These are phyloP conservation scores for Ictalurus punctatus DNA, from an alignment of 2,113 vertebrate species.

Conservation along the genomic window DNA sequence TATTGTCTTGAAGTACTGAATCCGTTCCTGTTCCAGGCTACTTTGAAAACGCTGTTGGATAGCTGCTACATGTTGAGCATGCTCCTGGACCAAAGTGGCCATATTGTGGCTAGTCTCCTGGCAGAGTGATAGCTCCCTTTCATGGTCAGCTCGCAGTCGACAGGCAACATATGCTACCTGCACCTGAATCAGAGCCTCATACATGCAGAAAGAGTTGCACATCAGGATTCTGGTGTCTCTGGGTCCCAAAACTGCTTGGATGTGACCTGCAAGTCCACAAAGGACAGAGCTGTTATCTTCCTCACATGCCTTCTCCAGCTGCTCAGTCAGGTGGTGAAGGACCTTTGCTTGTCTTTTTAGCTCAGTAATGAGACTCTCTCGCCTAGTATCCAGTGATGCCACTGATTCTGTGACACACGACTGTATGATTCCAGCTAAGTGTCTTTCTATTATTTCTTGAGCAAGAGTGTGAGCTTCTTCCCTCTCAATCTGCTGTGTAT, in stretches of 20 bases:
- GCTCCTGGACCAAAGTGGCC: slow-evolving; percentile 77
- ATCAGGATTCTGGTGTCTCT: slow-evolving; percentile 67
- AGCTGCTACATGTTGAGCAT: slow-evolving; percentile 69
- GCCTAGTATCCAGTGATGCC: slow-evolving; percentile 69
- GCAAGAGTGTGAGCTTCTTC: slow-evolving; percentile 66
- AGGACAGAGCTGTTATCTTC: slow-evolving; percentile 65
- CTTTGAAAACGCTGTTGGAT: slow-evolving; percentile 82
- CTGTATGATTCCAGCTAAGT: slow-evolving; percentile 57
- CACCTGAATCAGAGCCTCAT: slow-evolving; percentile 87
- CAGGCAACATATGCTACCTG: slow-evolving; percentile 89
- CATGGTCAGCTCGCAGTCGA: slow-evolving; percentile 78
- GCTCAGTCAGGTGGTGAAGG: slow-evolving; percentile 79
- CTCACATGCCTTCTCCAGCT: slow-evolving; percentile 73
- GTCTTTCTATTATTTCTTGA: slow-evolving; percentile 67
- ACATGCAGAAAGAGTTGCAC: slow-evolving; percentile 79
- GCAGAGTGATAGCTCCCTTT: slow-evolving; percentile 78
- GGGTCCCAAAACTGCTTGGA: slow-evolving; percentile 69
- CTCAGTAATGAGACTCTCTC: slow-evolving; percentile 81
- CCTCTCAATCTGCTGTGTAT: slow-evolving; percentile 70
- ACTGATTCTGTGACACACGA: slow-evolving; percentile 65
- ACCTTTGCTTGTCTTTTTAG: slow-evolving; percentile 82
- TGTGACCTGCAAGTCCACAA: slow-evolving; percentile 75
- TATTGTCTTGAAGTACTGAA: slow-evolving; percentile 75
- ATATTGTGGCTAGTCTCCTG: slow-evolving; percentile 77
- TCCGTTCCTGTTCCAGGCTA: slow-evolving; percentile 79